Evolutionary conservation across 1,140 invertebrate species (phyloP), one percentile per base, ranked within the genome.

Genomic region (Caenorhabditis remanei): DNA sequence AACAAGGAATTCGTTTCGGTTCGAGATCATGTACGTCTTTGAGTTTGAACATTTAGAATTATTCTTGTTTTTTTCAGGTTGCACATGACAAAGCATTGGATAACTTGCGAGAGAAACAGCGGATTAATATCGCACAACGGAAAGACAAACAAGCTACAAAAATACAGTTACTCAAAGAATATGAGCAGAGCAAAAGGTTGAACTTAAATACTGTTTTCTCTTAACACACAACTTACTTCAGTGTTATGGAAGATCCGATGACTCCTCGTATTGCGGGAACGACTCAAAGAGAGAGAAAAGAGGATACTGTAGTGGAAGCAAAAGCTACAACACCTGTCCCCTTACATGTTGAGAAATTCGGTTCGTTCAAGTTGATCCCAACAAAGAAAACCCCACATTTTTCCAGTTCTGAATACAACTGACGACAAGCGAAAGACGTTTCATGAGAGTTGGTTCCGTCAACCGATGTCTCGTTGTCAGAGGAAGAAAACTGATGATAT

Each of bases 391-490:
- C 6, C 9, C n/a, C 21, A 13, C 11, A 40, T 41, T 8, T 65
- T 65, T 79, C 24, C n/a, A 79, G 71, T 50, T 9, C 13, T n/a
- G 7, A 79, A 79, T 50, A 79, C 71, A 13, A 79, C 71, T 24
- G 71, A 79, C 11, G 11, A 50, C 19, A 79, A 50, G n/a, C 43
- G n/a, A 50, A 6, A 13, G 0, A 19, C 14, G 40, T 79, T 79
- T 24, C 9, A 16, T 4, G 21, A 24, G 4, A 50, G 21, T 50
- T 79, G 71, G 71, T 79, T 53, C n/a, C 40, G 24, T 46, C 71
- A 48, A 14, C 9, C 71, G 4, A 79, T 79, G 4, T 50, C 71
- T 50, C 71, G 71, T 50, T 50, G 46, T 4, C 71, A 79, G n/a
- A 2, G 21, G 43, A 46, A 48, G 8, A 7, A 6, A 50, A 19